Percentiles rank a stretch among this genome's conserved stretches.
These are phyloP conservation scores for Drosophila mayri DNA, from an alignment of 1,140 invertebrate species.

Conservation along the genomic window DNA sequence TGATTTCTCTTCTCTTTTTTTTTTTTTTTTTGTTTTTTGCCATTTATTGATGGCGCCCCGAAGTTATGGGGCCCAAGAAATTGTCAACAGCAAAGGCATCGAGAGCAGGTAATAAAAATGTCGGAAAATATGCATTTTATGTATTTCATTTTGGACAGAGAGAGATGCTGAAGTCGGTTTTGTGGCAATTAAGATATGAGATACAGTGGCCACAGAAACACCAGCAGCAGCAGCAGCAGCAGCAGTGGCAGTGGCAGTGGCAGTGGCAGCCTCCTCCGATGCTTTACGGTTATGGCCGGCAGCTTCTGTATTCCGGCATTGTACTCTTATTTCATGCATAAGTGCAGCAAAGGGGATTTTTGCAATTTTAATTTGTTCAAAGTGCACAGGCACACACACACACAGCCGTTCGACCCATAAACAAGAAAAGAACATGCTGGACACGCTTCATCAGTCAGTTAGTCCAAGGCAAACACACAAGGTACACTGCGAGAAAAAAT, in stretches of 20 bases:
- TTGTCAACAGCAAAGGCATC: constrained; percentile 38
- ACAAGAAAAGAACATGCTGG: constrained; percentile 53
- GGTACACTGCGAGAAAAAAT: not conserved
- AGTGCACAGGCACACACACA: constrained; percentile 52
- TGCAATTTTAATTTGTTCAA: constrained; percentile 79
- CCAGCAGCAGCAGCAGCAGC: constrained; percentile 6
- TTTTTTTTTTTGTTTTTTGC: not conserved
- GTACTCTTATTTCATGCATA: constrained; percentile 50
- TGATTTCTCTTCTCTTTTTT: constrained; percentile 28
- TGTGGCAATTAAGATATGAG: constrained; percentile 70
- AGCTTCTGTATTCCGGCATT: constrained; percentile 51
- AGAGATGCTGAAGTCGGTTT: constrained; percentile 11
- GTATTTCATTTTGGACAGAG: constrained; percentile 48
- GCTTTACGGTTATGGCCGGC: constrained; percentile 66
- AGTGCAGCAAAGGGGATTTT: constrained; percentile 71
- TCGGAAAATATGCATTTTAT: constrained; percentile 53
- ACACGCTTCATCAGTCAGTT: constrained; percentile 65
- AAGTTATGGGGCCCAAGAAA: constrained; percentile 51
- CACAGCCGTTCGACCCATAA: constrained; percentile 25
- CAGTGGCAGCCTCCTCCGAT: constrained; percentile 36
- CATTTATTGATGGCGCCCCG: constrained; percentile 41
- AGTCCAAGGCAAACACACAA: constrained; percentile 37
- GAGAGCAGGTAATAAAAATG: constrained; percentile 53
- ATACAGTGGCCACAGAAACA: constrained; percentile 25
- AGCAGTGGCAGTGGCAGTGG: constrained; percentile 5